phyloP scores from a whole-genome alignment of 2,113 vertebrate species.

The Urocynchramus pylzowi region DNA sequence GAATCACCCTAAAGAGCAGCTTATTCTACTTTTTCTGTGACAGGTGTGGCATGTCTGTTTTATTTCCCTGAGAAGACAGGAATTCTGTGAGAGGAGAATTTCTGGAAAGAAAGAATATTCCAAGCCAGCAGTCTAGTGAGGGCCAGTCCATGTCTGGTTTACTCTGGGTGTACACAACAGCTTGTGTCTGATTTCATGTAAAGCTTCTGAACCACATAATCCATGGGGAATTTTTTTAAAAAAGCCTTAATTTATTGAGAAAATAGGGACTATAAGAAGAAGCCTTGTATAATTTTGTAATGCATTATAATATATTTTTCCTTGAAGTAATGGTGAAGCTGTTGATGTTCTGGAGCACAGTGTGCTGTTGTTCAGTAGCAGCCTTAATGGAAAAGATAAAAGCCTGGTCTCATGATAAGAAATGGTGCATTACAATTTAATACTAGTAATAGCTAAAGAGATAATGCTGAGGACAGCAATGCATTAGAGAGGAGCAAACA shows the following conservation, averaged over 20 bases:
- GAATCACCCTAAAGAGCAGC: neutral
- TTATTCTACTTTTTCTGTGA: neutral
- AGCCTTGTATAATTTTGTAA: neutral
- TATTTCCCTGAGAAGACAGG: neutral
- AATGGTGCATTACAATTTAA: neutral
- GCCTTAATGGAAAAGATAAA: neutral
- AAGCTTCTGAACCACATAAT: neutral
- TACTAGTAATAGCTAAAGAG: neutral
- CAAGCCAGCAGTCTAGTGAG: neutral
- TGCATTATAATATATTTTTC: neutral
- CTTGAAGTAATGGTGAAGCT: neutral
- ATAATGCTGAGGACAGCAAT: neutral
- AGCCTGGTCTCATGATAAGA: neutral
- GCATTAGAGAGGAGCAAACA: neutral
- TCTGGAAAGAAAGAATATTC: neutral
- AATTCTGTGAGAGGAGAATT: neutral
- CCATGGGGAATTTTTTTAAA: rapidly evolving
- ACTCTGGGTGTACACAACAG: neutral
- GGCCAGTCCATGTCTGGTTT: neutral
- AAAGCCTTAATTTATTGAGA: neutral
- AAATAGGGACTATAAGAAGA: neutral
- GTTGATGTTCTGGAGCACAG: neutral
- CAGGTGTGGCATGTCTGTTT: neutral
- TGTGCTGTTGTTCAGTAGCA: neutral
- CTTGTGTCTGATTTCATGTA: neutral